Evolutionary conservation across 2,797 vertebrate species (phyloP).

Genomic region (Halcyon badia): DNA sequence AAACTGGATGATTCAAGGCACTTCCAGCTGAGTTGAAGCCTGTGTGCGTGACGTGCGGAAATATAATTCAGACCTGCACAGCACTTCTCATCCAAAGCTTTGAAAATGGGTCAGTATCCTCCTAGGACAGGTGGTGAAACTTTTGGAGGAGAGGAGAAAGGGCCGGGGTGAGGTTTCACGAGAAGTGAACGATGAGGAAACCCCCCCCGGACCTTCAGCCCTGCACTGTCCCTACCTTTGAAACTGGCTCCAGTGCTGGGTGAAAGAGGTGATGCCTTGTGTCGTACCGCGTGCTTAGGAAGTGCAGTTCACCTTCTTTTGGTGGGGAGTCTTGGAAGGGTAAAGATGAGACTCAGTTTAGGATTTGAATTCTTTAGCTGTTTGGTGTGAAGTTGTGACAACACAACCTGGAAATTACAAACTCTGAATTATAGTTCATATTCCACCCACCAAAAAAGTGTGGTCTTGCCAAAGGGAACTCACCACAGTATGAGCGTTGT

Average conservation of each 20-base stretch:
- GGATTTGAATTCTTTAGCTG: not conserved
- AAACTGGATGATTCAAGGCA: constrained; percentile 29
- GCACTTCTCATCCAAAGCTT: not conserved
- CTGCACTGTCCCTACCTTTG: not conserved
- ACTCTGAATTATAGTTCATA: not conserved
- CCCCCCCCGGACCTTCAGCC: not conserved
- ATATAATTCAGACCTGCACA: not conserved
- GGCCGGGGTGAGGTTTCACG: not conserved
- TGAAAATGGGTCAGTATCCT: not conserved
- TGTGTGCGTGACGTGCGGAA: not conserved
- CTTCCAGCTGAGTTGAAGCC: constrained; percentile 58
- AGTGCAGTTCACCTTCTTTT: not conserved
- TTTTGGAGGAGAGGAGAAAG: not conserved
- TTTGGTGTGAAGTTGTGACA: not conserved
- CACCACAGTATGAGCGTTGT: rapidly evolving
- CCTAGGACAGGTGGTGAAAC: not conserved
- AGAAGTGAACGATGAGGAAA: not conserved
- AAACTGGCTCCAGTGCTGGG: not conserved
- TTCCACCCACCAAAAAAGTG: not conserved
- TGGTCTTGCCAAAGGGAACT: not conserved
- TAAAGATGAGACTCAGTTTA: not conserved
- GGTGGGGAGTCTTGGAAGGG: not conserved
- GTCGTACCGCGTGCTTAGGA: not conserved
- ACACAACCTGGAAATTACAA: not conserved
- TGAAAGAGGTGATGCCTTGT: not conserved